Conservation (phyloP, 2,888 invertebrate species). For the Lithodes maja region DNA sequence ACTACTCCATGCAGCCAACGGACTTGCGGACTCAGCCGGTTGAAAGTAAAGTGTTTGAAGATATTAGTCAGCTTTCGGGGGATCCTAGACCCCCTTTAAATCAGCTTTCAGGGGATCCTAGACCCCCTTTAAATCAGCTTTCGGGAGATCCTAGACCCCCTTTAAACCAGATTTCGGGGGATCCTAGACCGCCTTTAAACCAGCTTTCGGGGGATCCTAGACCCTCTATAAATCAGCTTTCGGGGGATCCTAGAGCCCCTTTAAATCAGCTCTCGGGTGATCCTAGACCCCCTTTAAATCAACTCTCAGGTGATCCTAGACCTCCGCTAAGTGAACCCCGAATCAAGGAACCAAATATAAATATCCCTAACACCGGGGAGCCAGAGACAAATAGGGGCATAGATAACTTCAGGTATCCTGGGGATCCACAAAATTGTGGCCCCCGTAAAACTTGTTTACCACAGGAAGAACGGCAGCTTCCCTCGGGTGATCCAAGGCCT, state of each 20-base stretch:
- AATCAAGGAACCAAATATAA: conserved; percentile 5
- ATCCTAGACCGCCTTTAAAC: not conserved
- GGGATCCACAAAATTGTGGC: conserved; percentile 33
- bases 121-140: not conserved
- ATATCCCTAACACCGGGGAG: not conserved
- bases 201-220: no score
- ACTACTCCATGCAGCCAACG: conserved; percentile 47
- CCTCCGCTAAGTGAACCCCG: not conserved
- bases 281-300: not conserved
- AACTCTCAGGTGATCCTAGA: not conserved
- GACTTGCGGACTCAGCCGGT: conserved; percentile 57
- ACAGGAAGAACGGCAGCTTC: conserved; percentile 28
- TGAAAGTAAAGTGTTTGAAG: conserved; percentile 36
- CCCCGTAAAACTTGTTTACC: conserved; percentile 1
- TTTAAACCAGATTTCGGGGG: not conserved
- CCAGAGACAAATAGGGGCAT: conserved; percentile 5
- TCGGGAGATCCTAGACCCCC: not conserved
- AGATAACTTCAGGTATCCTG: conserved; percentile 41
- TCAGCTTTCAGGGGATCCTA: conserved; percentile 35
- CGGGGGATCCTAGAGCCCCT: no score
- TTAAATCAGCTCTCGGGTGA: not conserved
- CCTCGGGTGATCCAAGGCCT: conserved; percentile 39
- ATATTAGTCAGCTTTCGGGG: conserved; percentile 38
- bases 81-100: conserved; percentile 13
- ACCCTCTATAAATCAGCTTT: not conserved